Evolutionary conservation across 2,113 vertebrate species (phyloP).

Genomic region (Gymnocephalus cernua): DNA sequence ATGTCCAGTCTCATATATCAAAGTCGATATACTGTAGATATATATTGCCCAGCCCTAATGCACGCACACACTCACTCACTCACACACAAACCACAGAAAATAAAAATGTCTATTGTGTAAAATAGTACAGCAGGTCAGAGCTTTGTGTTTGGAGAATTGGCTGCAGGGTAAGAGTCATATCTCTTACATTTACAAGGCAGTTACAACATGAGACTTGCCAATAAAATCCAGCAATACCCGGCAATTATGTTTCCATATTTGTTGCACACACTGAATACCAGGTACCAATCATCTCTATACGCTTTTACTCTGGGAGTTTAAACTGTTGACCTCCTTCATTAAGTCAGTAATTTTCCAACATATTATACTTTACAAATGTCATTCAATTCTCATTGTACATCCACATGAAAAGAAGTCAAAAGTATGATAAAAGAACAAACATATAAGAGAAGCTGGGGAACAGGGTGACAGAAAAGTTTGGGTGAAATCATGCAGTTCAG

Average conservation of each 20-base stretch:
- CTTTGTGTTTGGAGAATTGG: neutral
- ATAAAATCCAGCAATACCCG: neutral
- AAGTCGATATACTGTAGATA: too few species aligned
- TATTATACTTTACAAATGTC: neutral
- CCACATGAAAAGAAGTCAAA: neutral
- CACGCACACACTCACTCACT: too few species aligned
- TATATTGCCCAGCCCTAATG: too few species aligned
- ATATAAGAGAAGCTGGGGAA: too few species aligned
- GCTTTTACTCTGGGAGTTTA: neutral
- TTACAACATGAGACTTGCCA: neutral
- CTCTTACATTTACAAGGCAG: neutral
- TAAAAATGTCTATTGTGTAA: too few species aligned
- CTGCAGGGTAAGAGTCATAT: slow-evolving; percentile 1
- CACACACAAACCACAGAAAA: too few species aligned
- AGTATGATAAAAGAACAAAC: too few species aligned
- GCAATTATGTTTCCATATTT: neutral
- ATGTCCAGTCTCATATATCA: too few species aligned
- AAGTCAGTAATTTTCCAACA: neutral
- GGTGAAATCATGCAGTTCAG: neutral
- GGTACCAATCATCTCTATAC: neutral
- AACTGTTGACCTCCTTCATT: neutral
- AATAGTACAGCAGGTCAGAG: neutral
- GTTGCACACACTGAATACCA: neutral
- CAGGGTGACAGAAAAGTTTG: too few species aligned
- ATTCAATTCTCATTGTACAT: neutral